phyloP scores from a whole-genome alignment of 2,888 invertebrate genomes.

The Oscheius sp. region DNA sequence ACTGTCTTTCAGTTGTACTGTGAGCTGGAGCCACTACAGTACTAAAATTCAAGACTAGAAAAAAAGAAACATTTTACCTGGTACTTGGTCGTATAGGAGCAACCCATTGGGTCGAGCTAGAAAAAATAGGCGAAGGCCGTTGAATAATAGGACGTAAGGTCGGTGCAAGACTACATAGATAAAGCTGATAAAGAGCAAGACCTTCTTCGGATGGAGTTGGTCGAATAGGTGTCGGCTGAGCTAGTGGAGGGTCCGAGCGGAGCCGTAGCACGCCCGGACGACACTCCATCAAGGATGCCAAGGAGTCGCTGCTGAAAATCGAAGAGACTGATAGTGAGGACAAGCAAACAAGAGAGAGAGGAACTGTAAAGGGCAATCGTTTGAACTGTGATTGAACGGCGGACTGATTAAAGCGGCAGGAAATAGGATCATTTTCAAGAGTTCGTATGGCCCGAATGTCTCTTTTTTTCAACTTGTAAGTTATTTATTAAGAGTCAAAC shows the following conservation, averaged over 20 bases:
- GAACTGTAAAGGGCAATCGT: background rate
- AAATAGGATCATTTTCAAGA: too few species aligned
- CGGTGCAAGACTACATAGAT: constrained; percentile 20
- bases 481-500: too few species aligned
- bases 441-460: too few species aligned
- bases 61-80: constrained; percentile 3
- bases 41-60: background rate
- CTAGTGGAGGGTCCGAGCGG: constrained; percentile 28
- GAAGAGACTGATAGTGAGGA: background rate
- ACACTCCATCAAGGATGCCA: constrained; percentile 18
- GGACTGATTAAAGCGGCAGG: too few species aligned
- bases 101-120: constrained; percentile 17
- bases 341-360: background rate
- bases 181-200: constrained; percentile 29
- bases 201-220: constrained; percentile 24
- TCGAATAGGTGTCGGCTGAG: constrained; percentile 32
- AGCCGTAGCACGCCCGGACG: constrained; percentile 28
- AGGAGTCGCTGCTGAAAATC: constrained; percentile 12
- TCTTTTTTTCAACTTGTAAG: too few species aligned
- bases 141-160: constrained; percentile 12
- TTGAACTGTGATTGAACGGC: too few species aligned
- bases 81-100: constrained; percentile 13
- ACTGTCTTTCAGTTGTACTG: background rate
- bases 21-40: constrained; percentile 14
- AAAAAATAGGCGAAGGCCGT: constrained; percentile 1